phyloP scores from a whole-genome alignment of 1,140 invertebrate genomes.

The Zelostemma sp. region DNA sequence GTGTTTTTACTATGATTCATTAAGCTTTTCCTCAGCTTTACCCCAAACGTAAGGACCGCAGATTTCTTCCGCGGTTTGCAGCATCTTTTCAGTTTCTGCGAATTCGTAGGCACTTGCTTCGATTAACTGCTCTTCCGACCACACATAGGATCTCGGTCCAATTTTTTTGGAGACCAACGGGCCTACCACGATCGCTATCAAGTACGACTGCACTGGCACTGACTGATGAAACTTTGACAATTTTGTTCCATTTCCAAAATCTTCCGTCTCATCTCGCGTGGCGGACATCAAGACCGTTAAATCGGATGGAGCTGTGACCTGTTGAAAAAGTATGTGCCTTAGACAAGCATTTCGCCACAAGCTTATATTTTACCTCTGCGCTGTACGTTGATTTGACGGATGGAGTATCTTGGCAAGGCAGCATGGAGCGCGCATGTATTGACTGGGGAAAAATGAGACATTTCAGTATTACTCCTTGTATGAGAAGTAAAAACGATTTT shows the following conservation, averaged over 20 bases:
- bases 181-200: conserved; percentile 91
- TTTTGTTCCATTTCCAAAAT: conserved; percentile 58
- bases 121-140: conserved; percentile 90
- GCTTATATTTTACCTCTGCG: conserved; percentile 76
- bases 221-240: conserved; percentile 81
- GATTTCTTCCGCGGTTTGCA: conserved; percentile 85
- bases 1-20: background rate
- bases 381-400: conserved; percentile 90
- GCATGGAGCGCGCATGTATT: conserved; percentile 88
- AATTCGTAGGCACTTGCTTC: conserved; percentile 91
- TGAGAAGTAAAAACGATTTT: too few species aligned
- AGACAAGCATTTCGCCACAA: too few species aligned
- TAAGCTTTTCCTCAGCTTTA: conserved; percentile 10
- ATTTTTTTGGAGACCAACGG: conserved; percentile 81
- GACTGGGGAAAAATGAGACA: conserved; percentile 73
- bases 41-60: conserved; percentile 89
- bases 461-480: too few species aligned
- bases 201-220: conserved; percentile 81
- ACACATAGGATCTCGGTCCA: conserved; percentile 85
- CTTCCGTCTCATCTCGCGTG: conserved; percentile 70
- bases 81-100: conserved; percentile 86
- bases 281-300: conserved; percentile 94
- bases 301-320: conserved; percentile 81
- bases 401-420: conserved; percentile 96
- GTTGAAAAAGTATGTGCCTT: too few species aligned